A percentile compares a stretch with the other conserved stretches of the same genome.
Evolutionary conservation across 2,113 vertebrate genomes (phyloP).

Genomic region (Oryzias woworae): DNA sequence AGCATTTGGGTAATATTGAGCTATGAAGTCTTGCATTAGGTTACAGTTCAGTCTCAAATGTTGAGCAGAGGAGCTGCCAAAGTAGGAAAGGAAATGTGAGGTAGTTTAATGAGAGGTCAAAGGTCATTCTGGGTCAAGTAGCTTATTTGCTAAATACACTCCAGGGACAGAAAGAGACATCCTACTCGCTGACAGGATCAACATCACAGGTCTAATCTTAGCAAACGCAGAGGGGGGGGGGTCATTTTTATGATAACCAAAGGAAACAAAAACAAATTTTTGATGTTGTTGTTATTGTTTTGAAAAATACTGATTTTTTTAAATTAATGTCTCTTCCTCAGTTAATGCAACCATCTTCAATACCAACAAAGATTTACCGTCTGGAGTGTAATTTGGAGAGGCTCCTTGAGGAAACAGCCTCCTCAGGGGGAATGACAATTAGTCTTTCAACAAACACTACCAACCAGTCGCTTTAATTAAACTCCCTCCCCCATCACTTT

Average conservation of each 20-base stretch:
- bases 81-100: conserved; percentile 37
- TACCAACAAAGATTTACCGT: conserved; percentile 68
- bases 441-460: conserved; percentile 78
- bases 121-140: conserved; percentile 67
- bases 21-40: conserved; percentile 13
- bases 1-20: neutral
- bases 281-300: conserved; percentile 46
- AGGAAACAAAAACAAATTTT: conserved; percentile 51
- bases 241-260: conserved; percentile 31
- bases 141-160: conserved; percentile 65
- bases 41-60: conserved; percentile 36
- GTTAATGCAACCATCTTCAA: conserved; percentile 38
- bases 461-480: conserved; percentile 81
- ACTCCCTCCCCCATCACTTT: conserved; percentile 64
- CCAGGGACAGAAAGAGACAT: conserved; percentile 53
- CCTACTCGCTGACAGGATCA: conserved; percentile 57
- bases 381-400: conserved; percentile 70
- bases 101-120: conserved; percentile 67
- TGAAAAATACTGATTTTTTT: conserved; percentile 57
- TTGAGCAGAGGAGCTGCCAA: conserved; percentile 18
- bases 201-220: conserved; percentile 68
- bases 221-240: conserved; percentile 42
- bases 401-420: conserved; percentile 68
- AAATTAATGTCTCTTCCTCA: conserved; percentile 51
- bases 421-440: conserved; percentile 77